Evolutionary conservation across 2,113 vertebrate genomes (phyloP).

Genomic region (Anguilla rostrata): DNA sequence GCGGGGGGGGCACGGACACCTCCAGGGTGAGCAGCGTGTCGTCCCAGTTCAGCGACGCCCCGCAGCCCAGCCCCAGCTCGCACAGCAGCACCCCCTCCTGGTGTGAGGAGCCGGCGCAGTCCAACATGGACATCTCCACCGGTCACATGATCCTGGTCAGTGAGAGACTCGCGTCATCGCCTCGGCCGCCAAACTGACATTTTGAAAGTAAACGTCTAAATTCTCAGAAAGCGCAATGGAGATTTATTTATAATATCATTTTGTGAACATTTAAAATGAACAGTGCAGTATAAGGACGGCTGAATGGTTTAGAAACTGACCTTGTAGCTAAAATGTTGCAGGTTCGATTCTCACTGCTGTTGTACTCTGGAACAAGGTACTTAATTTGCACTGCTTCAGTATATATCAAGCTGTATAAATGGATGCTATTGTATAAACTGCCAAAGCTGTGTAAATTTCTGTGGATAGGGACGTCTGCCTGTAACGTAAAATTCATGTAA

Average conservation of each 20-base stretch:
- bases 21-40: constrained; percentile 95
- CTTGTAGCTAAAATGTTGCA: too few relatives aligned
- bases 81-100: constrained; percentile 96
- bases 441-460: too few relatives aligned
- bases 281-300: background rate
- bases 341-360: too few relatives aligned
- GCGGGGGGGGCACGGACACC: constrained; percentile 70
- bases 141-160: constrained; percentile 98
- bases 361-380: too few relatives aligned
- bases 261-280: background rate
- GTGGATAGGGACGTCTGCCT: too few relatives aligned
- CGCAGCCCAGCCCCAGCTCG: constrained; percentile 92
- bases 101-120: constrained; percentile 97
- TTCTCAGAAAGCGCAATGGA: too few relatives aligned
- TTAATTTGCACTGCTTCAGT: too few relatives aligned
- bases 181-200: background rate
- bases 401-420: too few relatives aligned
- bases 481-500: background rate
- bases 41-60: constrained; percentile 92
- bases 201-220: background rate
- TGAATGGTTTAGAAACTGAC: too few relatives aligned
- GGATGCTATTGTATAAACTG: too few relatives aligned
- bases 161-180: too few relatives aligned
- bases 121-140: constrained; percentile 98
- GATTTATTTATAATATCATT: too few relatives aligned